phyloP scores from a whole-genome alignment of 2,113 vertebrate species.

The Plestiodon gilberti region DNA sequence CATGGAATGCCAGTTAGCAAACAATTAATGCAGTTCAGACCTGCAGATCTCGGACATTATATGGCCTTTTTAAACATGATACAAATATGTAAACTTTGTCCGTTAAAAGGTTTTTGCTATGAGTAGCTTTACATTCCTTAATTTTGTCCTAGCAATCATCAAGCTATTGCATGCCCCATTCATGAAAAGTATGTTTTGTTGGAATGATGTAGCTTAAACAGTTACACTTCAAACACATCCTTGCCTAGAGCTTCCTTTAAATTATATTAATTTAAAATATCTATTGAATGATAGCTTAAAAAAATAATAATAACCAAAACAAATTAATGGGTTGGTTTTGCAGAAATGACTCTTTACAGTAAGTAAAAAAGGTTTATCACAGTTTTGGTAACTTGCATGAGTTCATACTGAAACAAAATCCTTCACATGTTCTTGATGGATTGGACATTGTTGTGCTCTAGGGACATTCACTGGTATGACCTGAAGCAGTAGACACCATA shows the following conservation, averaged over 20 bases:
- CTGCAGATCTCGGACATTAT: constrained; percentile 49
- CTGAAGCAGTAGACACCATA: constrained; percentile 95
- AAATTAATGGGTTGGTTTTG: constrained; percentile 73
- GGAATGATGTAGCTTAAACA: constrained; percentile 63
- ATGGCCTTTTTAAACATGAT: constrained; percentile 66
- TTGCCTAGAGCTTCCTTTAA: constrained; percentile 76
- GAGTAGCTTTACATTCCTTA: constrained; percentile 74
- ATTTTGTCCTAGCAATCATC: constrained; percentile 64
- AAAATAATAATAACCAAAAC: constrained; percentile 64
- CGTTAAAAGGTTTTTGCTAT: constrained; percentile 75
- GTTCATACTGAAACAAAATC: constrained; percentile 78
- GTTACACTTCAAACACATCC: constrained; percentile 64
- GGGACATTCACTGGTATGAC: constrained; percentile 75
- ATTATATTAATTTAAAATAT: constrained; percentile 87
- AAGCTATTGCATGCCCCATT: constrained; percentile 75
- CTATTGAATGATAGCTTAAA: constrained; percentile 76
- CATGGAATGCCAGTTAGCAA: constrained; percentile 64
- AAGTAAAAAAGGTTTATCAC: constrained; percentile 87
- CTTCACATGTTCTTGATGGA: constrained; percentile 74
- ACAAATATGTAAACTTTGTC: constrained; percentile 78
- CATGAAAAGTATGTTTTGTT: constrained; percentile 67
- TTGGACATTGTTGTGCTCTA: constrained; percentile 43
- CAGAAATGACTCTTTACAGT: constrained; percentile 80
- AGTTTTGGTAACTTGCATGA: constrained; percentile 87
- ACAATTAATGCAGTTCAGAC: constrained; percentile 64